phyloP scores from a whole-genome alignment of 2,888 invertebrate genomes.

The Watsonalla cultraria region DNA sequence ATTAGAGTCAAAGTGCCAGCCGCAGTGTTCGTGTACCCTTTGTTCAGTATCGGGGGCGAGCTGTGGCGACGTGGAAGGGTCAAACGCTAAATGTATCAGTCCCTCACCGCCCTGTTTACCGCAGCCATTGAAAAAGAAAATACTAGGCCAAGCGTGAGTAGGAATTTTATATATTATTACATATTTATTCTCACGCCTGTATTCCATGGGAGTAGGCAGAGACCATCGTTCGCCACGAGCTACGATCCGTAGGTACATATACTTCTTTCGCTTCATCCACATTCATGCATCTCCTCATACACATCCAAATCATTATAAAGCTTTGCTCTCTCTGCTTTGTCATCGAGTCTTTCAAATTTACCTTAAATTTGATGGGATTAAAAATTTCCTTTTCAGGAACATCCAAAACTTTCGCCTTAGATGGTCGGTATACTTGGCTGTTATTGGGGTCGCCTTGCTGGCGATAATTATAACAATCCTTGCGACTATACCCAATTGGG shows the following conservation, averaged over 20 bases:
- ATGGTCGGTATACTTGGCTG: not conserved
- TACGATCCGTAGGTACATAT: no score
- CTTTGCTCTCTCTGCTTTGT: no score
- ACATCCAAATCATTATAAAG: no score
- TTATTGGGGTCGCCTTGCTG: not conserved
- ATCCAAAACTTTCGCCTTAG: not conserved
- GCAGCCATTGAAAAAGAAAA: not conserved
- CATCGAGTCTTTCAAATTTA: no score
- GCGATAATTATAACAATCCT: not conserved
- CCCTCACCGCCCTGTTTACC: not conserved
- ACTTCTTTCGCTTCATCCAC: no score
- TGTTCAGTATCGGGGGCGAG: constrained; percentile 25
- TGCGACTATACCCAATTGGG: not conserved
- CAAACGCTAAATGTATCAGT: constrained; percentile 16
- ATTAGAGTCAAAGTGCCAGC: constrained; percentile 25
- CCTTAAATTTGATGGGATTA: no score
- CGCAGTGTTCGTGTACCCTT: constrained; percentile 32
- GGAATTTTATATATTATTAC: not conserved
- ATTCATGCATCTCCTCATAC: no score
- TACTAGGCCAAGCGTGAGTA: not conserved
- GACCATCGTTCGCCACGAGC: no score
- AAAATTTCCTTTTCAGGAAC: not conserved
- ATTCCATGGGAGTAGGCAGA: no score
- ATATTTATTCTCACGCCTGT: no score
- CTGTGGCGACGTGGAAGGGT: constrained; percentile 35